Evolutionary conservation across 1,140 invertebrate genomes (phyloP), one percentile per base, ranked within the genome.

Genomic region (Drosophila asahinai): DNA sequence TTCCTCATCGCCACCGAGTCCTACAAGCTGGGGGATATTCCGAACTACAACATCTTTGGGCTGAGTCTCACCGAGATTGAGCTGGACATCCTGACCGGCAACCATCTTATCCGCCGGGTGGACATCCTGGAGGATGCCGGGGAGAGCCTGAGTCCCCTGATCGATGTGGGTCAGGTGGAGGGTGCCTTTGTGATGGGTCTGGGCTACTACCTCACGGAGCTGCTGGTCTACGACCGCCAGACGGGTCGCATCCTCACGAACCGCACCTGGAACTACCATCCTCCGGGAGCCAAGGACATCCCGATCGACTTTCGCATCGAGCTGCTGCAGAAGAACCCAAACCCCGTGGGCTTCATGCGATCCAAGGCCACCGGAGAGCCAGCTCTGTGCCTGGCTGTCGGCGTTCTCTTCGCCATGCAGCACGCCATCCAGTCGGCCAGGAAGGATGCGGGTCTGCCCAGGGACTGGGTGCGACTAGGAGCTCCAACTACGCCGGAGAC

Each of bases 331-430:
- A 96, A 97, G 90, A 94, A 94, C 19, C 94, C 95, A 42, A 96
- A 97, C 87, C 94, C 94, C 0, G 83, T 94, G 5, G 95, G 95
- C 17, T 94, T 97, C 17, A 92, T 97, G 3, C 94, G 96, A 19
- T 96, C 97, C 1, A 97, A 97, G 95, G 97, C 96, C 7, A 95
- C 96, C 58, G 96, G 96, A 17, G 97, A 98, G 90, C 97, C 97
- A 3, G 95, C 97, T 5, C 77, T 97, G 3, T 96, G 96, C 80
- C 93, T 97, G 91, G 94, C 95, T n/a, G 94, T 94, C 33, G 93
- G 93, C 5, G 94, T 96, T 12, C 94, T 96, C 54, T 94, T 96
- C 80, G 97, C 97, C 19, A 94, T 97, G 57, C 94, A 95, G 64
- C 93, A 96, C 64, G 97, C 97, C 2, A 93, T 97, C 14, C 93